Evolutionary conservation across 2,797 vertebrate genomes (phyloP).

Genomic region (Gobio occitaniae): DNA sequence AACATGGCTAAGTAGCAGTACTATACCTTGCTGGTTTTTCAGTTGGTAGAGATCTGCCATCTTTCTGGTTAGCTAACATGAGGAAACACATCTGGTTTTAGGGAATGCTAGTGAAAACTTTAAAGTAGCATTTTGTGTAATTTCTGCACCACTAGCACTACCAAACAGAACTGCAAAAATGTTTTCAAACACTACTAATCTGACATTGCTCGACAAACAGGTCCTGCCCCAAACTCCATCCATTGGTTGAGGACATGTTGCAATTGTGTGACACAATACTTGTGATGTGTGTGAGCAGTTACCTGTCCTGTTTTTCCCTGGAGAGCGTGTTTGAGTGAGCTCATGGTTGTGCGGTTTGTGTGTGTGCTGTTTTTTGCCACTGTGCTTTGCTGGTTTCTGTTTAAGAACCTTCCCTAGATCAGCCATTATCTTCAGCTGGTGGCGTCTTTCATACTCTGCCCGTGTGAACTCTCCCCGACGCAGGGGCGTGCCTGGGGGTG

Average conservation of each 20-base stretch:
- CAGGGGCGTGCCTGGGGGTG: constrained; percentile 74
- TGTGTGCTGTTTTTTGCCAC: constrained; percentile 46
- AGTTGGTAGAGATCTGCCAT: not conserved
- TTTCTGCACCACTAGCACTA: not conserved
- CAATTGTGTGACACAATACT: constrained; percentile 8
- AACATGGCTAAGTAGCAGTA: too few relatives aligned
- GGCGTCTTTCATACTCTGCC: constrained; percentile 82
- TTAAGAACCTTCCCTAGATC: constrained; percentile 88
- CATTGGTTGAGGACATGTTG: not conserved
- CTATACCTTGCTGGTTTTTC: constrained; percentile 44
- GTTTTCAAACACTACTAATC: not conserved
- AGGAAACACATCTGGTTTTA: constrained; percentile 6
- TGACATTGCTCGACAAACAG: not conserved
- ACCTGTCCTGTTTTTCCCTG: constrained; percentile 52
- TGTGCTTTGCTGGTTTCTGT: constrained; percentile 71
- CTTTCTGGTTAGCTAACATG: not conserved
- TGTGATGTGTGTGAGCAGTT: constrained; percentile 63
- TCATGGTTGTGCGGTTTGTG: constrained; percentile 21
- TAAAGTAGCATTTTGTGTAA: not conserved
- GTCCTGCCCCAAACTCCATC: too few relatives aligned
- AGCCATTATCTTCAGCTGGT: constrained; percentile 88
- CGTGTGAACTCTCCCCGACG: constrained; percentile 85
- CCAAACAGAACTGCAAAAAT: not conserved
- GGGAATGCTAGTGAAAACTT: not conserved
- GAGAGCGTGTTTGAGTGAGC: constrained; percentile 34